A percentile compares a stretch with the other conserved stretches of the same genome.
These are phyloP conservation scores for Lacanobia oleracea DNA, from an alignment of 2,888 invertebrate genomes.

Conservation along the genomic window DNA sequence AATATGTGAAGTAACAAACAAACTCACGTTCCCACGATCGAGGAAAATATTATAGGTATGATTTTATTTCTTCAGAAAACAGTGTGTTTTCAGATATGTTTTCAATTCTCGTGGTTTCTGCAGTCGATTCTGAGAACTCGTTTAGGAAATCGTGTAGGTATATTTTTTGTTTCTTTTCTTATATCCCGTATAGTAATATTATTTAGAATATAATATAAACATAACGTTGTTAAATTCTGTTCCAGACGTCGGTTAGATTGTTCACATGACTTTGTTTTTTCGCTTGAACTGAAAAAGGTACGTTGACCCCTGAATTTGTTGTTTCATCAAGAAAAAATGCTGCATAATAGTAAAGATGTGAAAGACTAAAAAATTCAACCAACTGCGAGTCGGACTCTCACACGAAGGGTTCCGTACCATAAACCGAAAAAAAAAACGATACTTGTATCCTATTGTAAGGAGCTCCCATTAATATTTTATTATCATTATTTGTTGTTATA, in stretches of 20 bases:
- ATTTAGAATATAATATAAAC: background rate
- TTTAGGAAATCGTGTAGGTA: no score
- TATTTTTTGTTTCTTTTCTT: no score
- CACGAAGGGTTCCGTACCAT: no score
- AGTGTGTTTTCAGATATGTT: slow-evolving; percentile 3
- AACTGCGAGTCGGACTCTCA: no score
- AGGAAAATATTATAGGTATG: background rate
- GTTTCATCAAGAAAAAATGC: background rate
- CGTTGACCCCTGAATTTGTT: slow-evolving; percentile 6
- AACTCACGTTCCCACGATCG: no score
- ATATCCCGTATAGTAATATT: no score
- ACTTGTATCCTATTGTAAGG: no score
- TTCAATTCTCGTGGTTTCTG: no score
- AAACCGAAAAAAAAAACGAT: no score
- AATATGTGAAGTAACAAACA: no score
- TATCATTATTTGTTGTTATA: no score
- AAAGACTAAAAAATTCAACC: slow-evolving; percentile 10
- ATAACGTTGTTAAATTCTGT: background rate
- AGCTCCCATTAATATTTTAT: no score
- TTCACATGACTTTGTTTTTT: background rate
- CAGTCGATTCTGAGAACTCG: background rate
- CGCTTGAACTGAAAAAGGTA: background rate
- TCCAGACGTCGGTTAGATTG: background rate
- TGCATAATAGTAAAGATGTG: background rate
- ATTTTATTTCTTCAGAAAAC: background rate